A percentile compares a stretch with the other conserved stretches of the same genome.
These are phyloP conservation scores for Embiotoca jacksoni DNA, from an alignment of 2,113 vertebrate genomes.

Conservation along the genomic window DNA sequence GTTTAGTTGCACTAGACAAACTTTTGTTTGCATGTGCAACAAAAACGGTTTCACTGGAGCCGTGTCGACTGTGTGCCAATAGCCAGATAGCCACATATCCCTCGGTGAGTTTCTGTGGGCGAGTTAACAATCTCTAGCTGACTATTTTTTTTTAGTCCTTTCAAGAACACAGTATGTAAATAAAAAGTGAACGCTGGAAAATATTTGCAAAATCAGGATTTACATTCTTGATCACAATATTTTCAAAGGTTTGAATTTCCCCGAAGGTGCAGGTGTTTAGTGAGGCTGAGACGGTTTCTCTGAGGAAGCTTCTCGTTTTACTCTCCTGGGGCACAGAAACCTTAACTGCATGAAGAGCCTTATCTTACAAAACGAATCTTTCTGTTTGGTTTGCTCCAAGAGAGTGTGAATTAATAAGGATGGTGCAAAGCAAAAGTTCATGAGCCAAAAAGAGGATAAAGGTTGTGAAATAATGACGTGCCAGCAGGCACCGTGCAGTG, in stretches of 20 bases:
- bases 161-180: no score
- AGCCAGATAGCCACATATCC: no score
- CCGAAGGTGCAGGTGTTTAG: slow-evolving; percentile 1
- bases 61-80: no score
- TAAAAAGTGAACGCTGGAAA: no score
- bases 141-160: no score
- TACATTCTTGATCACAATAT: background rate
- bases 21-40: no score
- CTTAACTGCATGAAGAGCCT: slow-evolving; percentile 56
- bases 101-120: no score
- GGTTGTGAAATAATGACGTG: slow-evolving; percentile 7
- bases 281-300: slow-evolving; percentile 14
- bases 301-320: slow-evolving; percentile 23
- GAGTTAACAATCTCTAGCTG: no score
- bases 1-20: no score
- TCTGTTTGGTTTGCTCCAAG: slow-evolving; percentile 45
- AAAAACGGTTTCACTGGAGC: no score
- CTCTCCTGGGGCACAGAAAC: slow-evolving; percentile 56
- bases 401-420: slow-evolving; percentile 38
- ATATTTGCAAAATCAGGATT: background rate
- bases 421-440: slow-evolving; percentile 38
- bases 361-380: slow-evolving; percentile 63
- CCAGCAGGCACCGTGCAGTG: slow-evolving; percentile 24
- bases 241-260: background rate
- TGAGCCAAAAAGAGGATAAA: slow-evolving; percentile 17